Evolutionary conservation across 2,888 invertebrate species (phyloP).

Genomic region (Parochlus steinenii): DNA sequence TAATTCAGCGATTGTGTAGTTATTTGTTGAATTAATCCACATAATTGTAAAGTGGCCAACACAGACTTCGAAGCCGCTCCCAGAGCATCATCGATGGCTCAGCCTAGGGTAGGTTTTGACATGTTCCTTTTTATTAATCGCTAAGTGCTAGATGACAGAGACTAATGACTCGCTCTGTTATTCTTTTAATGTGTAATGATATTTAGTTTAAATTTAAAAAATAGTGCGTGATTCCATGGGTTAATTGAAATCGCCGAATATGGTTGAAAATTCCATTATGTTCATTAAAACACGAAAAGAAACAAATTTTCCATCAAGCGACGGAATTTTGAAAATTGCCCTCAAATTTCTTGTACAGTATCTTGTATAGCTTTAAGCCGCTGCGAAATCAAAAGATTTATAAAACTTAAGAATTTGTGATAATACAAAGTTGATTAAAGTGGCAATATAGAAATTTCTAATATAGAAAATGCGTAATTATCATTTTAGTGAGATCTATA

Average conservation of each 20-base stretch:
- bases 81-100: conserved; percentile 35
- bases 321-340: conserved; percentile 6
- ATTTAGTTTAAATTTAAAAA: not conserved
- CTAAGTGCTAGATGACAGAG: not conserved
- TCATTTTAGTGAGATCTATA: no score
- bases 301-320: conserved; percentile 6
- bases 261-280: no score
- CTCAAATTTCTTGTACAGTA: conserved; percentile 10
- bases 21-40: no score
- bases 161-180: conserved; percentile 1
- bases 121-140: conserved; percentile 7
- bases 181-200: not conserved
- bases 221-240: conserved; percentile 1
- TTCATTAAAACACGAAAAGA: conserved; percentile 3
- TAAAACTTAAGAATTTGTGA: no score
- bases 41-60: conserved; percentile 30
- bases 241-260: no score
- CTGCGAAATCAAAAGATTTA: no score
- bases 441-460: no score
- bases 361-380: no score
- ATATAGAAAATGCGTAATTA: no score
- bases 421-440: no score
- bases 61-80: conserved; percentile 33
- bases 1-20: no score
- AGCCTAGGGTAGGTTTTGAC: conserved; percentile 29